Conservation (phyloP, 1,140 invertebrate genomes). For the Pararge aegeria region DNA sequence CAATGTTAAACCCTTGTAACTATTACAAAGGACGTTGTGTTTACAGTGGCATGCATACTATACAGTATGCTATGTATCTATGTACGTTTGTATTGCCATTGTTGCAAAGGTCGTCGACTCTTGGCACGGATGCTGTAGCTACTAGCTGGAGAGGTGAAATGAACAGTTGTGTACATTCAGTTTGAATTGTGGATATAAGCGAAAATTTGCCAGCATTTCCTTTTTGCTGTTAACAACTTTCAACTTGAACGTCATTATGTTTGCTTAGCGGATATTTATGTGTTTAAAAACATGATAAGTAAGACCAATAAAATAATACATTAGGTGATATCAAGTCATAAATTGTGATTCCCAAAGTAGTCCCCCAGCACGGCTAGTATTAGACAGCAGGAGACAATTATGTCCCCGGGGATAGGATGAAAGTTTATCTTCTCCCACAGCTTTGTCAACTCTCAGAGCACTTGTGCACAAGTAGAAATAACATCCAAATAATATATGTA, state of each 20-base stretch:
- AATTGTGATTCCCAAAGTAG: no score
- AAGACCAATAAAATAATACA: no score
- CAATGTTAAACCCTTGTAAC: neutral
- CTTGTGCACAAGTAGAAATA: no score
- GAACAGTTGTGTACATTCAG: conserved; percentile 27
- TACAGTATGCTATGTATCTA: neutral
- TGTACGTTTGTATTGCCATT: conserved; percentile 11
- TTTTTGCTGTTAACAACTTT: neutral
- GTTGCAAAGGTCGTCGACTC: conserved; percentile 25
- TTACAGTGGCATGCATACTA: conserved; percentile 9
- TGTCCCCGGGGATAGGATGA: no score
- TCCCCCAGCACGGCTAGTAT: no score
- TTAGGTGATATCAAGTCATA: no score
- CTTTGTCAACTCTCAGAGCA: no score
- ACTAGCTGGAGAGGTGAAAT: conserved; percentile 16
- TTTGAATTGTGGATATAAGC: conserved; percentile 6
- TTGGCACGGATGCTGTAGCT: conserved; percentile 24
- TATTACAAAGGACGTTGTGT: conserved; percentile 11
- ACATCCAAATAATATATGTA: no score
- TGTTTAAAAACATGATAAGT: neutral
- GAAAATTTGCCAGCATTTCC: neutral
- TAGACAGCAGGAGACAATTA: no score
- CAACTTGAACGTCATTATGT: no score
- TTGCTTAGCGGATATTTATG: neutral
- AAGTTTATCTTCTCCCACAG: no score